Conservation (phyloP, 92 coral and sea anemone genomes). For the Ricordea florida region DNA sequence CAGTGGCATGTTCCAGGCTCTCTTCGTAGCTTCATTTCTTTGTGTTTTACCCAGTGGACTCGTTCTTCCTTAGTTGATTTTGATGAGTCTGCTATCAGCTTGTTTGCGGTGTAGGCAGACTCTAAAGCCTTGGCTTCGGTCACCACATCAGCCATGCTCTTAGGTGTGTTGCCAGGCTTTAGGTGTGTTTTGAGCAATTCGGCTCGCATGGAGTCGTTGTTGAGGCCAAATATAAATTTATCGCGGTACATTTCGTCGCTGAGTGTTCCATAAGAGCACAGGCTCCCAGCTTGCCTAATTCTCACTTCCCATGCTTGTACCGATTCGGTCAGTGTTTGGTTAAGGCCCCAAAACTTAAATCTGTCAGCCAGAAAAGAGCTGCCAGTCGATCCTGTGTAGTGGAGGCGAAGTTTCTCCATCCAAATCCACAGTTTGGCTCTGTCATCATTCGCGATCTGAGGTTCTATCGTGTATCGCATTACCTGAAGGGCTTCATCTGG, state of each 20-base stretch:
- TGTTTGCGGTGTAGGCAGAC: too few relatives aligned
- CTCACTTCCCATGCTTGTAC: not conserved
- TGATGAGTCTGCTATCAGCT: too few relatives aligned
- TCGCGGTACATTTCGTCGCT: conserved; percentile 36
- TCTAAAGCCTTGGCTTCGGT: too few relatives aligned
- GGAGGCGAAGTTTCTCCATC: conserved; percentile 38
- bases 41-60: too few relatives aligned
- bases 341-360: conserved; percentile 38
- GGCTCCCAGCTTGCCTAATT: conserved; percentile 34
- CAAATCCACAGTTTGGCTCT: conserved; percentile 14
- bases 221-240: too few relatives aligned
- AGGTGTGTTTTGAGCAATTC: too few relatives aligned
- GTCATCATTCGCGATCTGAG: conserved; percentile 13
- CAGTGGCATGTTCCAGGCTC: too few relatives aligned
- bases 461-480: conserved; percentile 15
- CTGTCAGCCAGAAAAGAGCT: conserved; percentile 18
- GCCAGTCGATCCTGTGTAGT: conserved; percentile 31
- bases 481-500: conserved; percentile 18
- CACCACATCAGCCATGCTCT: too few relatives aligned
- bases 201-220: too few relatives aligned
- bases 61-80: too few relatives aligned
- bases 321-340: not conserved
- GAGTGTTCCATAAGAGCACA: conserved; percentile 33
- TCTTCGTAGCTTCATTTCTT: too few relatives aligned
- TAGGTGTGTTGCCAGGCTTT: too few relatives aligned